Percentiles rank a stretch among this genome's conserved stretches.
These are phyloP conservation scores for Carcina quercana DNA, from an alignment of 2,888 invertebrate species.

Conservation along the genomic window DNA sequence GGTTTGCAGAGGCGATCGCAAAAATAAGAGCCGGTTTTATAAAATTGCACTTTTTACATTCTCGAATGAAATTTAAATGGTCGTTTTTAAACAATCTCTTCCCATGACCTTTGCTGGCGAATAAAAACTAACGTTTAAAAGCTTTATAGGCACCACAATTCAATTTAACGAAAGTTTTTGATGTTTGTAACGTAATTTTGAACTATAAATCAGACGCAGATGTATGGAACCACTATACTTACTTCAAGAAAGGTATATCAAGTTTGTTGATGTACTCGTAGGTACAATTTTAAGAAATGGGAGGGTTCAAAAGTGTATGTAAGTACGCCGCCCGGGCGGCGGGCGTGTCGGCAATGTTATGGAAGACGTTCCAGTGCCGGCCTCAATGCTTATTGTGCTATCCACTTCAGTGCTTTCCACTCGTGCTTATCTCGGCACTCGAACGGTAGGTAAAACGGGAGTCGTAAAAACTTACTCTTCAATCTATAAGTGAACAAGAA, in stretches of 20 bases:
- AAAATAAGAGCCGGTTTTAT: slow-evolving; percentile 55
- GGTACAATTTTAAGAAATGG: background rate
- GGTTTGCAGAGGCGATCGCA: slow-evolving; percentile 37
- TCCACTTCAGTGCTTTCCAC: slow-evolving; percentile 47
- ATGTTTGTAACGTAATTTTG: no score
- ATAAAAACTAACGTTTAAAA: no score
- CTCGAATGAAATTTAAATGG: slow-evolving; percentile 42
- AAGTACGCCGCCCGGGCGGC: no score
- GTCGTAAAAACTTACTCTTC: slow-evolving; percentile 64
- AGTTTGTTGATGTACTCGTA: no score
- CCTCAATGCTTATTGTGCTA: slow-evolving; percentile 35
- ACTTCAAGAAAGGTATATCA: slow-evolving; percentile 47
- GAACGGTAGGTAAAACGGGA: slow-evolving; percentile 61
- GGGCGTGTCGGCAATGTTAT: no score
- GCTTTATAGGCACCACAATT: slow-evolving; percentile 34
- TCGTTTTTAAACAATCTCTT: slow-evolving; percentile 42
- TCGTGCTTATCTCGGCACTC: slow-evolving; percentile 60
- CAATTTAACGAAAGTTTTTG: no score
- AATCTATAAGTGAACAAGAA: slow-evolving; percentile 46
- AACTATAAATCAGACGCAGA: no score
- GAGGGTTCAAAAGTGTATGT: no score
- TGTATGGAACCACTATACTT: no score
- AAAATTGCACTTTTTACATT: slow-evolving; percentile 40
- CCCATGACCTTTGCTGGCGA: slow-evolving; percentile 37
- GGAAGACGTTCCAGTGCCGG: slow-evolving; percentile 52